Evolutionary conservation across 2,113 vertebrate genomes (phyloP).

Genomic region (Chaenogobius annularis): DNA sequence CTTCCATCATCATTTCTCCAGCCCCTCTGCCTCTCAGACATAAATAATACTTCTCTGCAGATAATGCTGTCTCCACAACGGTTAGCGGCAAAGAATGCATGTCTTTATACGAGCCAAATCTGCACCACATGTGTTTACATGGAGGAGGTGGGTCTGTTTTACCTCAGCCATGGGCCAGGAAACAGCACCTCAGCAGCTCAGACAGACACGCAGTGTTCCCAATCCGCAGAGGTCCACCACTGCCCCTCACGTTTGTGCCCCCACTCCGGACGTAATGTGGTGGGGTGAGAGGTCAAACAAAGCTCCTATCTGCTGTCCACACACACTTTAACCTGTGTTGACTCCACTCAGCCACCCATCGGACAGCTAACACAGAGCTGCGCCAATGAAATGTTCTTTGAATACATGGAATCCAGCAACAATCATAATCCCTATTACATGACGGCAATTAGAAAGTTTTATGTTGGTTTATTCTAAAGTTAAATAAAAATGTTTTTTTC

Average conservation of each 20-base stretch:
- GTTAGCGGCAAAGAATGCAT: conserved; percentile 52
- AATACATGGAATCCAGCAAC: too few relatives aligned
- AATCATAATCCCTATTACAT: too few relatives aligned
- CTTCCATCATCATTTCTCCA: conserved; percentile 42
- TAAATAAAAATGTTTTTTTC: too few relatives aligned
- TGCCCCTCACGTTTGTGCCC: background rate
- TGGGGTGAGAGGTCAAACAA: conserved; percentile 47
- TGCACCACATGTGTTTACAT: conserved; percentile 71
- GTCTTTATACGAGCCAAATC: conserved; percentile 63
- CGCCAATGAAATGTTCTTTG: background rate
- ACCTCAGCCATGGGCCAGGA: conserved; percentile 59
- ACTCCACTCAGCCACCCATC: conserved; percentile 18
- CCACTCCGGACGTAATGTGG: conserved; percentile 33
- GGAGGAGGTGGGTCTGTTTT: conserved; percentile 50
- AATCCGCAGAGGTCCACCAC: conserved; percentile 33
- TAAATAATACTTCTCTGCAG: conserved; percentile 54
- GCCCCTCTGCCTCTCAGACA: conserved; percentile 39
- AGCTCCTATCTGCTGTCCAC: conserved; percentile 26
- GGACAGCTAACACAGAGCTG: background rate
- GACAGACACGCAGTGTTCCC: conserved; percentile 36
- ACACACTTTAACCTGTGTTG: conserved; percentile 36
- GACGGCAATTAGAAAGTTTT: too few relatives aligned
- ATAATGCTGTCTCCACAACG: conserved; percentile 61
- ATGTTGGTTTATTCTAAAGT: too few relatives aligned
- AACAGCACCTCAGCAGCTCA: conserved; percentile 28